These are phyloP conservation scores for Okapia johnstoni DNA, from an alignment of 2,113 vertebrate genomes.

Conservation along the genomic window DNA sequence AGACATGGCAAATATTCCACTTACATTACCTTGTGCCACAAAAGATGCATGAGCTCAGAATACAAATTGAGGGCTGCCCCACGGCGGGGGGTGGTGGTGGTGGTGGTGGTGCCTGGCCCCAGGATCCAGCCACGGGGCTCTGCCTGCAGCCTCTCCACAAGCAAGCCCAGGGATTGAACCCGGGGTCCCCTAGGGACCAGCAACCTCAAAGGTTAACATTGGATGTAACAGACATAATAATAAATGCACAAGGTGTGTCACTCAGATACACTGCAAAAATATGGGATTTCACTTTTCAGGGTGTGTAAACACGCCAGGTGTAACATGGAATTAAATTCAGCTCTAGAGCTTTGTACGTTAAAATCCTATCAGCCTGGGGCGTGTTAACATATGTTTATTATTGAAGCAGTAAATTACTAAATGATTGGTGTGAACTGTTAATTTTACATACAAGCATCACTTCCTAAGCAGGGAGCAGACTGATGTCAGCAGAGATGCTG, in stretches of 20 bases:
- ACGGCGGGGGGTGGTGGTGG: too few species aligned
- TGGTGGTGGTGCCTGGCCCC: too few species aligned
- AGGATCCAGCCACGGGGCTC: too few species aligned
- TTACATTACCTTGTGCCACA: neutral
- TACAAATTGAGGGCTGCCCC: neutral
- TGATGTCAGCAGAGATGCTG: neutral
- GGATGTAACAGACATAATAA: accelerated
- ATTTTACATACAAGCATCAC: neutral
- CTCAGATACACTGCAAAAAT: neutral
- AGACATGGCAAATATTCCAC: neutral
- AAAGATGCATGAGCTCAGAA: neutral
- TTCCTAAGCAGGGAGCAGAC: neutral
- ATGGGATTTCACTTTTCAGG: neutral
- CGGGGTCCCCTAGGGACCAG: accelerated
- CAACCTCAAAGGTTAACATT: neutral
- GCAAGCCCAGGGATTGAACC: neutral
- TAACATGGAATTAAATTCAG: neutral
- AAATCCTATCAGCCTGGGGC: neutral
- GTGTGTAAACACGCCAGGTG: neutral
- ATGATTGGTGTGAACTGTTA: neutral
- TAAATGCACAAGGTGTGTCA: accelerated
- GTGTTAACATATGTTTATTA: neutral
- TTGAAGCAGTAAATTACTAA: neutral
- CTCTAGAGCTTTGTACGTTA: neutral
- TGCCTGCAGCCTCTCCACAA: too few species aligned